These are phyloP conservation scores for Latrodectus elegans DNA, from an alignment of 2,888 invertebrate species.

Conservation along the genomic window DNA sequence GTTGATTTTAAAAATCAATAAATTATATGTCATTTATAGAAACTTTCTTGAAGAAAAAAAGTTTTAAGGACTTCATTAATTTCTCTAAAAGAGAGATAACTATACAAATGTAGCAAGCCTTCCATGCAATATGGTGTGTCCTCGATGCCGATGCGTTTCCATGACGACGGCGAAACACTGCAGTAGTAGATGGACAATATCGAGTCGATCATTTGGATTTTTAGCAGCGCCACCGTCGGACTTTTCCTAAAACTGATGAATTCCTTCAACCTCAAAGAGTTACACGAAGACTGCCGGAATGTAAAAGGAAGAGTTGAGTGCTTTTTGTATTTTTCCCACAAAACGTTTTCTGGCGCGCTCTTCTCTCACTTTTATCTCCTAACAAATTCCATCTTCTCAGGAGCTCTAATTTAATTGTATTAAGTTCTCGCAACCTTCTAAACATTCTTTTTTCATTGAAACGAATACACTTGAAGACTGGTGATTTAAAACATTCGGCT, in stretches of 20 bases:
- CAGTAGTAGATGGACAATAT: slow-evolving; percentile 69
- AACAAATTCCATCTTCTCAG: neutral
- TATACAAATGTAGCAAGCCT: slow-evolving; percentile 17
- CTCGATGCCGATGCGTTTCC: slow-evolving; percentile 62
- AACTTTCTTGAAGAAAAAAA: slow-evolving; percentile 13
- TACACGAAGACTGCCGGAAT: slow-evolving; percentile 35
- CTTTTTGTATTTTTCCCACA: neutral
- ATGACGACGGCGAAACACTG: slow-evolving; percentile 65
- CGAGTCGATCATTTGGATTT: slow-evolving; percentile 68
- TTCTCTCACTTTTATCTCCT: neutral
- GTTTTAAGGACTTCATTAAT: slow-evolving; percentile 8
- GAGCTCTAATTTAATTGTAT: no score
- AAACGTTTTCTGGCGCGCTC: neutral
- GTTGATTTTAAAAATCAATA: no score
- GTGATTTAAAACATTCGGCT: no score
- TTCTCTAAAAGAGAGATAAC: slow-evolving; percentile 31
- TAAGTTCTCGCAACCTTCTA: neutral
- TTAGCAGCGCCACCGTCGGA: slow-evolving; percentile 67
- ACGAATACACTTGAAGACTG: neutral
- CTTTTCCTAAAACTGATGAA: slow-evolving; percentile 66
- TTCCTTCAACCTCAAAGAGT: slow-evolving; percentile 65
- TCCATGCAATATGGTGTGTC: slow-evolving; percentile 61
- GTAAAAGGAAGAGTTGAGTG: slow-evolving; percentile 39
- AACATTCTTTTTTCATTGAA: neutral
- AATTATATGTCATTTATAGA: no score